Evolutionary conservation across 2,113 vertebrate genomes (phyloP).

Genomic region (Ornithorhynchus anatinus): DNA sequence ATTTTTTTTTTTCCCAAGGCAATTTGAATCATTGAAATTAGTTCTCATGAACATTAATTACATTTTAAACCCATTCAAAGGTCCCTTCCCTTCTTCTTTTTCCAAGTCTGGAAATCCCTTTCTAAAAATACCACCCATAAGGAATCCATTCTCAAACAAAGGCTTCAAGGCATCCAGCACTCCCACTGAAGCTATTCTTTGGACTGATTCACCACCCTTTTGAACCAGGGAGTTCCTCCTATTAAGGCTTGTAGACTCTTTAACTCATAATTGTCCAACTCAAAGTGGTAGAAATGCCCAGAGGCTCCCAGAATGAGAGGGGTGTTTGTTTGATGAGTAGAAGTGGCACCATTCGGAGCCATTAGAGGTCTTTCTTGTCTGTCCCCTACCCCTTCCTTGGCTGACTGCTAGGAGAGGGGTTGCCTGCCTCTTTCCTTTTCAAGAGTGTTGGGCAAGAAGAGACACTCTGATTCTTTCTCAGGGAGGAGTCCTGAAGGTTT

Average conservation of each 20-base stretch:
- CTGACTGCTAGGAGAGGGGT: not conserved
- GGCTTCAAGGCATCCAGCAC: conserved; percentile 18
- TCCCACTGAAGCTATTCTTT: conserved; percentile 6
- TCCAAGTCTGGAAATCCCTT: conserved; percentile 43
- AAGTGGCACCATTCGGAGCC: too few relatives aligned
- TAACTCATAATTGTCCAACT: not conserved
- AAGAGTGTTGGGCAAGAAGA: too few relatives aligned
- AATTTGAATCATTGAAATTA: not conserved
- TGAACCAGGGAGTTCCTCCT: not conserved
- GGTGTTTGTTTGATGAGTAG: too few relatives aligned
- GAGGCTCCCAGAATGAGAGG: too few relatives aligned
- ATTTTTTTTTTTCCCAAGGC: not conserved
- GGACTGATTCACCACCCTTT: not conserved
- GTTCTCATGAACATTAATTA: conserved; percentile 15
- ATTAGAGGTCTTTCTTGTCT: too few relatives aligned
- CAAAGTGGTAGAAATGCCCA: rapidly evolving
- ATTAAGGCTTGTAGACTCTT: not conserved
- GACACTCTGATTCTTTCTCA: too few relatives aligned
- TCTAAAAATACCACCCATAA: conserved; percentile 31
- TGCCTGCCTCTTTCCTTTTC: not conserved
- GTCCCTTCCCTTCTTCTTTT: not conserved
- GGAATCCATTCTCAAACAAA: conserved; percentile 47
- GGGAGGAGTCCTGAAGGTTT: too few relatives aligned
- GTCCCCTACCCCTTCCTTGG: not conserved
- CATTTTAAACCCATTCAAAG: not conserved